A percentile compares a stretch with the other conserved stretches of the same genome.
phyloP scores from a whole-genome alignment of 2,113 vertebrate species.

The Aphyosemion australe region DNA sequence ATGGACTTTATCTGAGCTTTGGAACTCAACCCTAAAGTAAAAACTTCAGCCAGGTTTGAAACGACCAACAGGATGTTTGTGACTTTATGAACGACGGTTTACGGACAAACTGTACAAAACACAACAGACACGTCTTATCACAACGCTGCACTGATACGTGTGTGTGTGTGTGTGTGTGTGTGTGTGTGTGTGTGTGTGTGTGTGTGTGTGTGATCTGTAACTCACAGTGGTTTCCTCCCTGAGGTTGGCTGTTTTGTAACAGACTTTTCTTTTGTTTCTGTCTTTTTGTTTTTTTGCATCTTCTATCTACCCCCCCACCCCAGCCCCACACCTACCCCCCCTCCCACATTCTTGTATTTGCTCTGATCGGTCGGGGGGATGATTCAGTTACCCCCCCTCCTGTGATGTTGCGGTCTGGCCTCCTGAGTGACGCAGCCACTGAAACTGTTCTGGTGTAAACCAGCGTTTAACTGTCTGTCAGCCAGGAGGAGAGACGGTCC shows the following conservation, averaged over 20 bases:
- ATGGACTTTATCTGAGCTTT: no score
- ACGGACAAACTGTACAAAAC: conserved; percentile 41
- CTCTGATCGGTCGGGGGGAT: background rate
- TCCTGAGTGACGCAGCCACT: conserved; percentile 42
- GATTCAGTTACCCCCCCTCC: background rate
- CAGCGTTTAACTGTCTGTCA: conserved; percentile 16
- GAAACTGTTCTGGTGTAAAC: conserved; percentile 51
- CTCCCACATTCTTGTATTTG: background rate
- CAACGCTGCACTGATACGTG: conserved; percentile 1
- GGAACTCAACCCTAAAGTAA: no score
- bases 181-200: background rate
- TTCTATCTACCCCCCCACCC: no score
- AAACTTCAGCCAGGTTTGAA: no score
- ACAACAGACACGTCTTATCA: conserved; percentile 51
- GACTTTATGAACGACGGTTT: conserved; percentile 15
- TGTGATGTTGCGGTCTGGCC: conserved; percentile 12
- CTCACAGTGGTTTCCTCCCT: conserved; percentile 56
- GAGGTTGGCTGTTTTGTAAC: conserved; percentile 45
- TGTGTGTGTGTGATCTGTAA: conserved; percentile 10
- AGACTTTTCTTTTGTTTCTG: conserved; percentile 17
- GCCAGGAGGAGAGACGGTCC: background rate
- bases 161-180: background rate
- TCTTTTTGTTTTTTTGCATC: background rate
- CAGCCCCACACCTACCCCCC: background rate
- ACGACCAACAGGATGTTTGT: background rate